Evolutionary conservation across 2,888 invertebrate species (phyloP).

Genomic region (Andrena haemorrhoa): DNA sequence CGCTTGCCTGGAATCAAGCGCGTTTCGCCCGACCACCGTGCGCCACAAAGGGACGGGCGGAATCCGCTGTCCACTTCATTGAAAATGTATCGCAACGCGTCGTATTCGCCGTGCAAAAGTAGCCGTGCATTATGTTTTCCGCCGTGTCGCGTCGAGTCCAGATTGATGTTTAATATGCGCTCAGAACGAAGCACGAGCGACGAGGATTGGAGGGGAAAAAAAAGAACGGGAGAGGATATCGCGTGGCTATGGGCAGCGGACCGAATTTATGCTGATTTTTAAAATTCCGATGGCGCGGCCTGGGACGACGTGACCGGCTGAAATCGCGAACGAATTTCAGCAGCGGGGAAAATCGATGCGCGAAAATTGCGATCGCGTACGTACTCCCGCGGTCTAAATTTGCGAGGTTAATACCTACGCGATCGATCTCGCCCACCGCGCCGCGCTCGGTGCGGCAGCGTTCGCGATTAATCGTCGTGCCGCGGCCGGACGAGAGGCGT

Average conservation of each 20-base stretch:
- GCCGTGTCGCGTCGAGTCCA: neutral
- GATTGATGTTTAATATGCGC: slow-evolving; percentile 23
- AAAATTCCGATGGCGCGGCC: slow-evolving; percentile 35
- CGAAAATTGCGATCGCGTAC: slow-evolving; percentile 22
- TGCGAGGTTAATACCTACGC: slow-evolving; percentile 25
- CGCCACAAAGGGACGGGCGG: too few relatives aligned
- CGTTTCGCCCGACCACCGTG: neutral
- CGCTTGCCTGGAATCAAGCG: slow-evolving; percentile 37
- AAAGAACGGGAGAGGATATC: neutral
- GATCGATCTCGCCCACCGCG: neutral
- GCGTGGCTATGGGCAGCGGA: neutral
- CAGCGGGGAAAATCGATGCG: slow-evolving; percentile 13
- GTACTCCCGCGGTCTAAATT: slow-evolving; percentile 3
- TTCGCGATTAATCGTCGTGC: slow-evolving; percentile 1
- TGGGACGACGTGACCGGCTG: slow-evolving; percentile 20
- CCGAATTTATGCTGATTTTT: slow-evolving; percentile 39
- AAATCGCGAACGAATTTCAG: slow-evolving; percentile 30
- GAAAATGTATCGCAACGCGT: neutral
- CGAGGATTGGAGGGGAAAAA: neutral
- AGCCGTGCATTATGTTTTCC: slow-evolving; percentile 15
- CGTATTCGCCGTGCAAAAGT: slow-evolving; percentile 7
- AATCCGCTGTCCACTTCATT: neutral
- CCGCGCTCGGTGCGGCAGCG: neutral
- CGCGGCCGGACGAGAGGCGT: neutral
- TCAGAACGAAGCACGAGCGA: slow-evolving; percentile 17